Conservation (phyloP, 2,113 vertebrate species). For the Spheniscus mendiculus region DNA sequence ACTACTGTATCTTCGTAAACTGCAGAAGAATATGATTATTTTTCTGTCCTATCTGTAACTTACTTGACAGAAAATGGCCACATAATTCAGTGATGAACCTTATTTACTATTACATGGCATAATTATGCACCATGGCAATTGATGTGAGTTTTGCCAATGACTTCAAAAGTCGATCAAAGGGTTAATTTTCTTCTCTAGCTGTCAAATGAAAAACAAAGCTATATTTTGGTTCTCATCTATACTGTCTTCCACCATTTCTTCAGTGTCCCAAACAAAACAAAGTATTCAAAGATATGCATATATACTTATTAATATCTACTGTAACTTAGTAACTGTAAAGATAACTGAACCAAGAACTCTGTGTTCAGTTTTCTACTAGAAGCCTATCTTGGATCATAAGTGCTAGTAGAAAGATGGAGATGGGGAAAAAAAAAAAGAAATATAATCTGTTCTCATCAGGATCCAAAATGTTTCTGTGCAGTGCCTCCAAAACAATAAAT, state of each 20-base stretch:
- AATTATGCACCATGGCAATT: background rate
- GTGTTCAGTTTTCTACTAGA: background rate
- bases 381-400: background rate
- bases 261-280: background rate
- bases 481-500: background rate
- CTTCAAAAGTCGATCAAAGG: background rate
- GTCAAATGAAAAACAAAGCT: background rate
- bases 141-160: background rate
- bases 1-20: background rate
- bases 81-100: background rate
- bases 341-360: background rate
- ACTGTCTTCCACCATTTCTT: background rate
- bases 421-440: background rate
- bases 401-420: background rate
- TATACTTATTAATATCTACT: background rate
- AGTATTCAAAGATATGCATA: background rate
- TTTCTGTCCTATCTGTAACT: background rate
- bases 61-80: background rate
- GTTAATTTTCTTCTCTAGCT: background rate
- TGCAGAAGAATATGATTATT: background rate
- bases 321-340: background rate
- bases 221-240: background rate
- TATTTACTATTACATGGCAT: background rate
- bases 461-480: background rate
- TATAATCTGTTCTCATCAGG: background rate